These are phyloP conservation scores for Sussaba pulchella DNA, from an alignment of 2,888 invertebrate species.

Conservation along the genomic window DNA sequence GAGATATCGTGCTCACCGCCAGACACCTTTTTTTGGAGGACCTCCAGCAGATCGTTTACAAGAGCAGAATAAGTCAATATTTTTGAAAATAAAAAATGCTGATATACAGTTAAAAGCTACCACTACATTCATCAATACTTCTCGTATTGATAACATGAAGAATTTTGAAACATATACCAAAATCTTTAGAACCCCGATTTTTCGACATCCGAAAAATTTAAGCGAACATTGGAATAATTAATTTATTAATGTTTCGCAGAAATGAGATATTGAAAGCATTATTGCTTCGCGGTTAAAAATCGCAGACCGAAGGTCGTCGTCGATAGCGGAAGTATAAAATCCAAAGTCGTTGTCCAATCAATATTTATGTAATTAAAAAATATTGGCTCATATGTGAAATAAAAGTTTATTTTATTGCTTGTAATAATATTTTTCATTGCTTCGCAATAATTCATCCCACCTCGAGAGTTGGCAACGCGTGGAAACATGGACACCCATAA, in stretches of 20 bases:
- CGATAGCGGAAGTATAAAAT: neutral
- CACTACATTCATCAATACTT: too few species aligned
- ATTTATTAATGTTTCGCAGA: neutral
- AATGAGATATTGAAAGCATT: neutral
- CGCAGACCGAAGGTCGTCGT: neutral
- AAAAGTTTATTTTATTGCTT: too few species aligned
- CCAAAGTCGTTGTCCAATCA: neutral
- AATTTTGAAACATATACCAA: too few species aligned
- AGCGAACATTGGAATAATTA: neutral
- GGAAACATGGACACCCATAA: neutral
- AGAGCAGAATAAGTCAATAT: too few species aligned
- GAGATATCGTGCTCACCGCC: too few species aligned
- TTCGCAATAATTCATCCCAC: slow-evolving; percentile 10
- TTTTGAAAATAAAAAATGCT: too few species aligned
- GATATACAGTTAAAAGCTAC: too few species aligned
- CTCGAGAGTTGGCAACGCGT: neutral
- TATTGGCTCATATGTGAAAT: too few species aligned
- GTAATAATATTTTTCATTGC: slow-evolving; percentile 5
- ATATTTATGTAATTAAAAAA: too few species aligned
- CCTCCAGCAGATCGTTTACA: too few species aligned
- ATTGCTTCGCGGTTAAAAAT: neutral
- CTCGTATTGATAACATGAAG: too few species aligned
- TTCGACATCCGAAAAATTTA: neutral
- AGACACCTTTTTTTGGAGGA: too few species aligned
- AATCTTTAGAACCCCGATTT: neutral